These are phyloP conservation scores for Apodemia zela DNA, from an alignment of 2,888 invertebrate species.

Conservation along the genomic window DNA sequence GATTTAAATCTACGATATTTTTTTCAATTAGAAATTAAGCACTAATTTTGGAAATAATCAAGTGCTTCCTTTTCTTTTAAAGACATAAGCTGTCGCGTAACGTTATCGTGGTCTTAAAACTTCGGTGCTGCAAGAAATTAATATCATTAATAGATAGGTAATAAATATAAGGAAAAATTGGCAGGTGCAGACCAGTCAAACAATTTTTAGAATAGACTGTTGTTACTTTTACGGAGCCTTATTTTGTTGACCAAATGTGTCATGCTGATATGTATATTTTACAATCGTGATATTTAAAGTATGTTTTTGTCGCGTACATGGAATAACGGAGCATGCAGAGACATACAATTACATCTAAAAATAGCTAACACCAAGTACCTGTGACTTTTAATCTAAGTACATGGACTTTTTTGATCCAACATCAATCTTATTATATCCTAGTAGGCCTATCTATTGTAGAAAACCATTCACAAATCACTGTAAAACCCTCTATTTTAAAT, in stretches of 20 bases:
- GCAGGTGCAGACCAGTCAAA: neutral
- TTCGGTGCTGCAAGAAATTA: neutral
- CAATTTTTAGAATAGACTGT: neutral
- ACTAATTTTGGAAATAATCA: too few relatives aligned
- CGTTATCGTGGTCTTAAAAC: too few relatives aligned
- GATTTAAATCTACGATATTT: too few relatives aligned
- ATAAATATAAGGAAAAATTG: neutral
- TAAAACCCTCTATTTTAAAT: constrained; percentile 5
- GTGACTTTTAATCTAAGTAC: constrained; percentile 54
- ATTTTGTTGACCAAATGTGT: constrained; percentile 26
- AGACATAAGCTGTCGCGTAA: too few relatives aligned
- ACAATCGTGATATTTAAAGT: constrained; percentile 20
- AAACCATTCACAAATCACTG: constrained; percentile 4
- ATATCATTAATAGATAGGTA: neutral
- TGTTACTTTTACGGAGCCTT: neutral
- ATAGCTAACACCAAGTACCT: constrained; percentile 68
- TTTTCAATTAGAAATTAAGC: too few relatives aligned
- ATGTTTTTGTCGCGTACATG: constrained; percentile 2
- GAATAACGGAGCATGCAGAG: constrained; percentile 47
- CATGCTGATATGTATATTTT: constrained; percentile 52
- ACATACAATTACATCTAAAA: constrained; percentile 47
- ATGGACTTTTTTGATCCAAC: constrained; percentile 53
- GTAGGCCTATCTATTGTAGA: constrained; percentile 54
- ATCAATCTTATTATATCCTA: constrained; percentile 42
- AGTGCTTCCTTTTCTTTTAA: too few relatives aligned